phyloP scores from a whole-genome alignment of 2,113 vertebrate species.

The Dipodomys merriami region DNA sequence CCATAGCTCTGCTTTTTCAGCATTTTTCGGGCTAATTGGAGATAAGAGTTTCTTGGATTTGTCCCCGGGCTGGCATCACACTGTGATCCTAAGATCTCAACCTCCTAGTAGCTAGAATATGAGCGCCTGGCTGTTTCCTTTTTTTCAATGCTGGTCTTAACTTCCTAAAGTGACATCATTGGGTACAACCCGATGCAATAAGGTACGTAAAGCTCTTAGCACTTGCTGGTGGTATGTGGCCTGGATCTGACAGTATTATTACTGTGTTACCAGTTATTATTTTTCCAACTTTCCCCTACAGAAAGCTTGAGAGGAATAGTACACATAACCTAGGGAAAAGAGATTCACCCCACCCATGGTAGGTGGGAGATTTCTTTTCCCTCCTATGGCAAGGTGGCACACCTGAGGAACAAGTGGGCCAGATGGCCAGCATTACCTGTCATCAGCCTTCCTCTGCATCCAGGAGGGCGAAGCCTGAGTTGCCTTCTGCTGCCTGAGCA shows the following conservation, averaged over 20 bases:
- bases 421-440: neutral
- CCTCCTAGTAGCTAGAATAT: no score
- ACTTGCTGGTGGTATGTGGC: neutral
- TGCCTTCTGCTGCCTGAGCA: neutral
- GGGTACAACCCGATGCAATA: neutral
- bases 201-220: neutral
- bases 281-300: neutral
- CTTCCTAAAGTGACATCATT: neutral
- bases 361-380: neutral
- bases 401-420: neutral
- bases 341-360: neutral
- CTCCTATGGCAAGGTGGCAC: neutral
- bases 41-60: no score
- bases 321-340: neutral
- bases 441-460: neutral
- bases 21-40: no score
- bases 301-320: neutral
- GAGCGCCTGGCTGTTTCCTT: no score
- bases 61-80: no score
- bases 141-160: neutral
- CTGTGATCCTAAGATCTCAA: no score
- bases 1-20: no score
- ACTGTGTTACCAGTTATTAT: neutral
- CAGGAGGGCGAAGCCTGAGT: neutral
- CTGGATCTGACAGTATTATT: neutral